These are phyloP conservation scores for Drosophila miranda DNA, from an alignment of 1,140 invertebrate genomes.

Conservation along the genomic window DNA sequence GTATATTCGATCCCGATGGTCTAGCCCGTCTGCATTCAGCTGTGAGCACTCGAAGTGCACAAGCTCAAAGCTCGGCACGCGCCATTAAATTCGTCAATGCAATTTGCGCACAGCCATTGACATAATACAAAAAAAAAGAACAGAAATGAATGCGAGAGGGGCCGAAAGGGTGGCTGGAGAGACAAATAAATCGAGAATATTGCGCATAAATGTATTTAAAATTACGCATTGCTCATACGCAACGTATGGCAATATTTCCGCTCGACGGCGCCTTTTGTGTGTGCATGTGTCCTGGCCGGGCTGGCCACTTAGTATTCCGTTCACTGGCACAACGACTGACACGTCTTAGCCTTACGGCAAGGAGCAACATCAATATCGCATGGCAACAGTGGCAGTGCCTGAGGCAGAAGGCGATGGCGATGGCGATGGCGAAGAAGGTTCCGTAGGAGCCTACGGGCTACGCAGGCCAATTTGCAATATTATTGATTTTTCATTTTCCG, in stretches of 20 bases:
- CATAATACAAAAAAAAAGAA: conserved; percentile 33
- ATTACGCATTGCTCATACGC: conserved; percentile 79
- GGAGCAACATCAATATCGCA: conserved; percentile 20
- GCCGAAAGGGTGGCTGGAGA: conserved; percentile 2
- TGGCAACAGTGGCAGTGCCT: conserved; percentile 35
- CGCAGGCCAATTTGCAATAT: conserved; percentile 72
- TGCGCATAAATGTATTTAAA: conserved; percentile 78
- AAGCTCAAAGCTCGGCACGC: conserved; percentile 19
- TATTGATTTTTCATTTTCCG: conserved; percentile 74
- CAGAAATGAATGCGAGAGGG: background rate
- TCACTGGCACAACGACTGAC: conserved; percentile 50
- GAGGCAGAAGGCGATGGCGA: background rate
- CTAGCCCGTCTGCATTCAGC: background rate
- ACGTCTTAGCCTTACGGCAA: conserved; percentile 52
- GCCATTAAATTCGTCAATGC: conserved; percentile 52
- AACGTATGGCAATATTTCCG: conserved; percentile 77
- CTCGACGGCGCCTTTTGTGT: conserved; percentile 58
- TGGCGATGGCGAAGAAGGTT: conserved; percentile 8
- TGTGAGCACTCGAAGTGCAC: conserved; percentile 11
- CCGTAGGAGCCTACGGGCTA: conserved; percentile 19
- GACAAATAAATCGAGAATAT: conserved; percentile 68
- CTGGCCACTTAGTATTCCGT: conserved; percentile 64
- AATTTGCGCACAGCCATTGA: conserved; percentile 46
- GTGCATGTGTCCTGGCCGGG: conserved; percentile 15
- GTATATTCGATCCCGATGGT: too few relatives aligned